Conservation (phyloP, 2,888 invertebrate genomes). For the Drosophila fungiperda region DNA sequence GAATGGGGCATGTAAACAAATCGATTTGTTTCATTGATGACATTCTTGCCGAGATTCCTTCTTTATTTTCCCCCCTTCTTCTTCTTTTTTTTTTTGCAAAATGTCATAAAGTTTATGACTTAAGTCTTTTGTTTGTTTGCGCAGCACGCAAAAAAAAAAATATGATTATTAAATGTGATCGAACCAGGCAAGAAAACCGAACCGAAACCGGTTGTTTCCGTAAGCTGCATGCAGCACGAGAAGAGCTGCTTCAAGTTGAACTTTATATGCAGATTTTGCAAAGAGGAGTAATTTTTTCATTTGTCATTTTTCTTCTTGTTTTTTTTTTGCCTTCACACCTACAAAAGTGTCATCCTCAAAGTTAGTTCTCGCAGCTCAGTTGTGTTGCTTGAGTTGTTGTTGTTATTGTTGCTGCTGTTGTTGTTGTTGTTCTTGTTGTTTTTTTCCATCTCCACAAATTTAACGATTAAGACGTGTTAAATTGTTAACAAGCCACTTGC, state of each 20-base stretch:
- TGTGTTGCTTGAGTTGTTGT: constrained; percentile 23
- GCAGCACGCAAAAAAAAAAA: constrained; percentile 24
- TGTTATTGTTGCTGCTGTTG: background rate
- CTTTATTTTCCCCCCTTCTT: background rate
- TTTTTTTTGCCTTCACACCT: constrained; percentile 80
- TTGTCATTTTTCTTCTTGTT: constrained; percentile 10
- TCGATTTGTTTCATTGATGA: constrained; percentile 85
- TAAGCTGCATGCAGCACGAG: constrained; percentile 30
- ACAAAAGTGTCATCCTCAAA: constrained; percentile 81
- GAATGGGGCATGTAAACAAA: constrained; percentile 80
- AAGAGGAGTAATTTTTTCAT: constrained; percentile 7
- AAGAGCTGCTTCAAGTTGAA: constrained; percentile 19
- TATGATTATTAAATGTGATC: constrained; percentile 74
- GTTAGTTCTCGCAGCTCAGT: constrained; percentile 13
- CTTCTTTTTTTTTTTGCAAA: constrained; percentile 55
- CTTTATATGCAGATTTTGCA: constrained; percentile 61
- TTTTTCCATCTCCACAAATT: constrained; percentile 75
- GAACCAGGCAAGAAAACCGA: constrained; percentile 29
- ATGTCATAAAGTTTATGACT: constrained; percentile 84
- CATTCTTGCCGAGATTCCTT: constrained; percentile 79
- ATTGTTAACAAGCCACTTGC: constrained; percentile 85
- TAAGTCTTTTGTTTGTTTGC: constrained; percentile 82
- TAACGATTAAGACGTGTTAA: constrained; percentile 85
- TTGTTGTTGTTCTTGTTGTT: background rate
- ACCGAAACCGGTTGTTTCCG: constrained; percentile 45